These are phyloP conservation scores for Cyrtorhinus lividipennis DNA, from an alignment of 1,140 invertebrate genomes.

Conservation along the genomic window DNA sequence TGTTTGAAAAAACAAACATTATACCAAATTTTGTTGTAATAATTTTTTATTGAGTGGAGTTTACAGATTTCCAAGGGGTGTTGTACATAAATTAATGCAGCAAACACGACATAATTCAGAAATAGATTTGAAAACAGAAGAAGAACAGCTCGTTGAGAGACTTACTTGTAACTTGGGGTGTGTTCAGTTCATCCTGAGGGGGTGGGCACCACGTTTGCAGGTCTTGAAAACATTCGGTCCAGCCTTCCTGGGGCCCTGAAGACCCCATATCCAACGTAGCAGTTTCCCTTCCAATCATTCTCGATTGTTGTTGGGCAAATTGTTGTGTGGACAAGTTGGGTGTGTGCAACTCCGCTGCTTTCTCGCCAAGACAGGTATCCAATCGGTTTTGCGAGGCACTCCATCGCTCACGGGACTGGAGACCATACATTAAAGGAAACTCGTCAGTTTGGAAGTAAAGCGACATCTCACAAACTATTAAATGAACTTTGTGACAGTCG, in stretches of 20 bases:
- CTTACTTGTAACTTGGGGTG: constrained; percentile 17
- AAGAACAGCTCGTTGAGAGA: too few relatives aligned
- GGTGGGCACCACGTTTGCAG: constrained; percentile 16
- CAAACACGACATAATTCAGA: too few relatives aligned
- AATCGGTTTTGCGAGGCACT: constrained; percentile 1
- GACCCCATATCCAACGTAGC: not conserved
- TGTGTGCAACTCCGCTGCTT: not conserved
- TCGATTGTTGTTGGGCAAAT: not conserved
- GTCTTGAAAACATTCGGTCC: constrained; percentile 22
- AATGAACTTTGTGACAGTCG: too few relatives aligned
- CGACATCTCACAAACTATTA: too few relatives aligned
- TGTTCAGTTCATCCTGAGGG: constrained; percentile 21
- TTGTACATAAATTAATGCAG: too few relatives aligned
- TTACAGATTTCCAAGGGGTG: too few relatives aligned
- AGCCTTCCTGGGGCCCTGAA: constrained; percentile 10
- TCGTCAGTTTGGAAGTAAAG: not conserved
- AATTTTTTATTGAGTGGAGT: too few relatives aligned
- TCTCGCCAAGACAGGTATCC: constrained; percentile 21
- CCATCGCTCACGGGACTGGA: constrained; percentile 22
- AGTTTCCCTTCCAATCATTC: not conserved
- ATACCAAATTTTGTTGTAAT: too few relatives aligned
- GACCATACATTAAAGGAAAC: not conserved
- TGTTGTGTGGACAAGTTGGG: not conserved
- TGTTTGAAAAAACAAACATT: too few relatives aligned
- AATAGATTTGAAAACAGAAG: too few relatives aligned